These are phyloP conservation scores for Andrena bicolor DNA, from an alignment of 2,888 invertebrate genomes.

Conservation along the genomic window DNA sequence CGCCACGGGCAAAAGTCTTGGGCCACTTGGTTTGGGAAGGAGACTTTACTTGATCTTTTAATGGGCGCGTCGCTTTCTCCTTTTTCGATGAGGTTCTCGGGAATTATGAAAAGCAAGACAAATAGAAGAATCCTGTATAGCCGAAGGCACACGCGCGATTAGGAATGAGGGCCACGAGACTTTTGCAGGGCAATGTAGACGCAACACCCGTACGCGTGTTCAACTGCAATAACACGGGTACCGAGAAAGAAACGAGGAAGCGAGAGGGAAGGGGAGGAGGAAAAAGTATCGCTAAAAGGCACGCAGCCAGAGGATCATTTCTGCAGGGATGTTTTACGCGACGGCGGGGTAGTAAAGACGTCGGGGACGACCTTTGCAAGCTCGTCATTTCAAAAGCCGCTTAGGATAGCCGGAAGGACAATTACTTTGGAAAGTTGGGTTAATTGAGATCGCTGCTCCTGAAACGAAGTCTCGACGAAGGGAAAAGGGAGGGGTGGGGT, in stretches of 20 bases:
- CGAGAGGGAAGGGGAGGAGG: neutral
- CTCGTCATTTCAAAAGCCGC: conserved; percentile 43
- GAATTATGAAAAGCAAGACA: too few relatives aligned
- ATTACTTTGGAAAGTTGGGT: conserved; percentile 27
- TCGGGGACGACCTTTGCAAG: conserved; percentile 27
- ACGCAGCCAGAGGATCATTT: conserved; percentile 44
- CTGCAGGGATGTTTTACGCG: conserved; percentile 61
- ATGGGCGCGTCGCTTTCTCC: too few relatives aligned
- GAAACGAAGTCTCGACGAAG: conserved; percentile 3
- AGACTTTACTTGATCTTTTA: too few relatives aligned
- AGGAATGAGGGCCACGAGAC: neutral
- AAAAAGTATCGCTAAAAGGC: conserved; percentile 30
- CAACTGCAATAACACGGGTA: neutral
- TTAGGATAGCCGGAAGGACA: conserved; percentile 26
- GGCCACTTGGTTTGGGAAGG: neutral
- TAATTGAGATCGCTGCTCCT: conserved; percentile 30
- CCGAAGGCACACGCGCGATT: too few relatives aligned
- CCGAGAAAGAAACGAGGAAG: conserved; percentile 6
- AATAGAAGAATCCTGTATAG: too few relatives aligned
- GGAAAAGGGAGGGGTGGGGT: too few relatives aligned
- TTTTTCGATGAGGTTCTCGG: too few relatives aligned
- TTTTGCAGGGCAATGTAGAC: conserved; percentile 16
- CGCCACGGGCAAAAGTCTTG: neutral
- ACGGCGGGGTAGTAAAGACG: conserved; percentile 51
- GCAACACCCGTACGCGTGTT: conserved; percentile 12